phyloP scores from a whole-genome alignment of 2,797 vertebrate genomes.

The Argya squamiceps region DNA sequence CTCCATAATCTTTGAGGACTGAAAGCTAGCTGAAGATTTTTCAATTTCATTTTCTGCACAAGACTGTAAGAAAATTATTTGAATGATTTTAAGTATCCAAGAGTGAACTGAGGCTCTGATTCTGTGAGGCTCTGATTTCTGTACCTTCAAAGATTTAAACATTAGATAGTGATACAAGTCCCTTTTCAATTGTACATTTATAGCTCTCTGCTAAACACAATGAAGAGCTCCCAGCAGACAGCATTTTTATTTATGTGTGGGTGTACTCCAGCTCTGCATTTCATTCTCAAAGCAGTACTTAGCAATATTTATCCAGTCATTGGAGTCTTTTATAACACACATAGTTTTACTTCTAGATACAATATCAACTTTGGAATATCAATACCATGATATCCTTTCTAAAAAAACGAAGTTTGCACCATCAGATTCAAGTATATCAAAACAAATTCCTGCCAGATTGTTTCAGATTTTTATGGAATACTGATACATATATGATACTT shows the following conservation, averaged over 20 bases:
- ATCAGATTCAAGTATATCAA: neutral
- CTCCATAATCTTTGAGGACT: neutral
- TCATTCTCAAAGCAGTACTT: slow-evolving; percentile 7
- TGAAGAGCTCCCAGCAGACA: slow-evolving; percentile 30
- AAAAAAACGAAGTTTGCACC: neutral
- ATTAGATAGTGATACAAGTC: neutral
- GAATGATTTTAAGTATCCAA: neutral
- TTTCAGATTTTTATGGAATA: neutral
- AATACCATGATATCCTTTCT: neutral
- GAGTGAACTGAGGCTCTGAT: neutral
- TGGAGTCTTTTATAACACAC: neutral
- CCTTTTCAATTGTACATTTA: neutral
- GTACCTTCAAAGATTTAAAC: neutral
- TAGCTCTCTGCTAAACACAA: slow-evolving; percentile 11
- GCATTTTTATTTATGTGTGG: slow-evolving; percentile 51
- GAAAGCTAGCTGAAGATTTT: neutral
- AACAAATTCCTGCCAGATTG: neutral
- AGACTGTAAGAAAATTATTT: neutral
- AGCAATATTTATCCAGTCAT: slow-evolving; percentile 48
- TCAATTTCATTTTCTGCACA: neutral
- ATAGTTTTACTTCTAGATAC: slow-evolving; percentile 10
- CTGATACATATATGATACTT: neutral
- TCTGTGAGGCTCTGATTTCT: neutral
- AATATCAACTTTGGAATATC: neutral
- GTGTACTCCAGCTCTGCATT: slow-evolving; percentile 27